Evolutionary conservation across 2,797 vertebrate species (phyloP), one percentile per base, ranked within the genome.

Genomic region (Gymnoscopelus microlampas): DNA sequence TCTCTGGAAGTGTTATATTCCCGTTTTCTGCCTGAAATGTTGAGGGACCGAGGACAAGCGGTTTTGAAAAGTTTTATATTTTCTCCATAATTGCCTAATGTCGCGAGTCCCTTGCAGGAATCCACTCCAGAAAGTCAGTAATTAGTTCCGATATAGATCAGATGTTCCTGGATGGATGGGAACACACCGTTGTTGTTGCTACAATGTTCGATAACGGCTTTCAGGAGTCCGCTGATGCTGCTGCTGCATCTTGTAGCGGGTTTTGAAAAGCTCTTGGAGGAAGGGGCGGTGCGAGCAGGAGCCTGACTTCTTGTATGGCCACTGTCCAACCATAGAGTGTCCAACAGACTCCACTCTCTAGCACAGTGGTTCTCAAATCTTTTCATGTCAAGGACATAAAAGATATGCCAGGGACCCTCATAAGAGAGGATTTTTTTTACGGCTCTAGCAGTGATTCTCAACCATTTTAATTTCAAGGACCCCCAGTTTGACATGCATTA

Each of bases 201-300:
- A 2, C 0, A 6, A 5, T 26, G 5, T 3, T n/a, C 1, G 23
- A 3, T 5, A n/a, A 0, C n/a, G 13, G 81, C 77, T 82, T 78
- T 67, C 76, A 83, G 9, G 39, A 9, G 68, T 60, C 48, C 23
- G 44, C 74, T 57, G 62, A 19, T 59, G 68, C 75, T 60, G 82
- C 83, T 81, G 71, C 74, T 15, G 61, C 11, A 68, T 51, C 44
- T 76, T 1, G 68, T 69, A 76, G 69, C 72, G 85, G 90, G 78
- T 85, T 94, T 94, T 93, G 92, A 93, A 93, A 90, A 89, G 85
- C 76, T 79, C 73, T 65, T 14, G 23, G 85, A 93, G 92, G 93
- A 93, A 93, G 90, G 67, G 92, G 93, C 88, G 92, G 93, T 58
- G 26, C 39, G 72, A 39, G 58, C 19, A 24, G 3, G 56, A 49